phyloP scores from a whole-genome alignment of 2,888 invertebrate genomes.

The Ellobium chinense region DNA sequence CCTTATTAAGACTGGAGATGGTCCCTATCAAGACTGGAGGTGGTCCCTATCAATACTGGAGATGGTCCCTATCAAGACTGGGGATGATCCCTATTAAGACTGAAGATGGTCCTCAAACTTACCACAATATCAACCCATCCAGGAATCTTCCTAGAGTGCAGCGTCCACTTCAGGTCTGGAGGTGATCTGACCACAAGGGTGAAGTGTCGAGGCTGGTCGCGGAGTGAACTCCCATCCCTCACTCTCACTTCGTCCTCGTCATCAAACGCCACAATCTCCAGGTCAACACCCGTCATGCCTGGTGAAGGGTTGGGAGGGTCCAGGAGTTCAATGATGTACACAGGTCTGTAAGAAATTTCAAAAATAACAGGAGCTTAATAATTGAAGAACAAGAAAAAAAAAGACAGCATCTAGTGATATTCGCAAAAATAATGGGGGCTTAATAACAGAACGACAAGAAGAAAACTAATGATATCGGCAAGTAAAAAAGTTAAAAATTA shows the following conservation, averaged over 20 bases:
- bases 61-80: too few relatives aligned
- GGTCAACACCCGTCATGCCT: slow-evolving; percentile 53
- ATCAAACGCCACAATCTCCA: slow-evolving; percentile 58
- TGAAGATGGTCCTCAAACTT: slow-evolving; percentile 48
- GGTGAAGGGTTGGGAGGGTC: slow-evolving; percentile 45
- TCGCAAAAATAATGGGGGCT: too few relatives aligned
- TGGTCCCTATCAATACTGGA: too few relatives aligned
- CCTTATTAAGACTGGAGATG: too few relatives aligned
- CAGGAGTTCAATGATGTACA: slow-evolving; percentile 66
- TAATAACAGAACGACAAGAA: too few relatives aligned
- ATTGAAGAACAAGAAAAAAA: too few relatives aligned
- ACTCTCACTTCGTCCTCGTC: slow-evolving; percentile 36
- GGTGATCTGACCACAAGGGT: slow-evolving; percentile 77
- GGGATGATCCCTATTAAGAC: too few relatives aligned
- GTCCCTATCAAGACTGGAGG: too few relatives aligned
- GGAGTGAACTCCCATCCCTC: slow-evolving; percentile 32
- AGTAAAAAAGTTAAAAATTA: too few relatives aligned
- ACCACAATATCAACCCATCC: slow-evolving; percentile 77
- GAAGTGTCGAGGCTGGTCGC: slow-evolving; percentile 58
- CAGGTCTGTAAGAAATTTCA: slow-evolving; percentile 53
- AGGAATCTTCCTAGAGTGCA: slow-evolving; percentile 71
- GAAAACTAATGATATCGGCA: too few relatives aligned
- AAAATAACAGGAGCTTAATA: too few relatives aligned
- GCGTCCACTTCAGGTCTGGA: slow-evolving; percentile 73
- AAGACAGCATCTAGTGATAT: too few relatives aligned